Percentiles rank a stretch among this genome's conserved stretches.
These are phyloP conservation scores for Acanthornis magna DNA, from an alignment of 2,797 vertebrate genomes.

Conservation along the genomic window DNA sequence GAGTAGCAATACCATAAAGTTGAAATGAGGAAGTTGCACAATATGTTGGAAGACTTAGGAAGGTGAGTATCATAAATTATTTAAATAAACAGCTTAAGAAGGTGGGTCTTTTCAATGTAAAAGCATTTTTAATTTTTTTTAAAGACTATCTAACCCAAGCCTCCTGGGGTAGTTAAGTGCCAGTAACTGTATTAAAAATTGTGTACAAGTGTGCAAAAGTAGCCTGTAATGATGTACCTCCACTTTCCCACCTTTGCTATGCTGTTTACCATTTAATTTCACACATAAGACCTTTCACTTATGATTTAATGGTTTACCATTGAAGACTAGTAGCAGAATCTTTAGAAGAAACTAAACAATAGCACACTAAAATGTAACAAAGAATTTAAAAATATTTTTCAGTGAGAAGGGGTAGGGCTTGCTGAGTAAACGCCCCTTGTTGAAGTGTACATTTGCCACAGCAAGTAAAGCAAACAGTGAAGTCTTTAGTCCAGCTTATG, in stretches of 20 bases:
- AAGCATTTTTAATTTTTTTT: not conserved
- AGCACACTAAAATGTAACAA: not conserved
- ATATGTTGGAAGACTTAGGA: not conserved
- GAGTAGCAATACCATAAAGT: not conserved
- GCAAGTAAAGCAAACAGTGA: not conserved
- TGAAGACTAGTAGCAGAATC: not conserved
- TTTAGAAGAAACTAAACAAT: not conserved
- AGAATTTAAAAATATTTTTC: not conserved
- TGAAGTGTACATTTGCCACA: not conserved
- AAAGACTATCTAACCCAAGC: not conserved
- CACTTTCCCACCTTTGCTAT: not conserved
- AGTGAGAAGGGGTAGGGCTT: not conserved
- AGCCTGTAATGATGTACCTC: not conserved
- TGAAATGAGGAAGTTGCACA: not conserved
- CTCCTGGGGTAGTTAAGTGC: not conserved
- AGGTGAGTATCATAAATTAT: not conserved
- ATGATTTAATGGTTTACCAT: not conserved
- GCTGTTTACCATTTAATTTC: not conserved
- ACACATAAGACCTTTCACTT: not conserved
- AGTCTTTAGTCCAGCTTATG: not conserved
- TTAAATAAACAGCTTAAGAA: not conserved
- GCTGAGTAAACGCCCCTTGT: not conserved
- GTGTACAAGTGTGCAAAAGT: not conserved
- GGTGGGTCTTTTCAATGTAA: not conserved
- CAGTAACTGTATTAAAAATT: not conserved